Conservation (phyloP, 2,113 vertebrate species). For the Salvelinus alpinus region DNA sequence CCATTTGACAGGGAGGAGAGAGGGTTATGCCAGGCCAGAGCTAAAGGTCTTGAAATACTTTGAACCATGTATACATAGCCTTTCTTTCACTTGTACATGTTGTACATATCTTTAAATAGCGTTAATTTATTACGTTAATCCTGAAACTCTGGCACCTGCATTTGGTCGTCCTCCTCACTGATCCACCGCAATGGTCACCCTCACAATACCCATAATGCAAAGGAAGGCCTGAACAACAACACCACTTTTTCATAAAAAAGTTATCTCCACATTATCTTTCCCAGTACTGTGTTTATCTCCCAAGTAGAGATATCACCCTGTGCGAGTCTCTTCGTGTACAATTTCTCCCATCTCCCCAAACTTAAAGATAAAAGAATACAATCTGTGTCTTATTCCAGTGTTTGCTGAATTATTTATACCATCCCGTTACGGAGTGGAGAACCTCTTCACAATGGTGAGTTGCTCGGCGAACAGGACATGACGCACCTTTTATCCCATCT, state of each 20-base stretch:
- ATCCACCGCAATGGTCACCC: no score
- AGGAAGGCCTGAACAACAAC: neutral
- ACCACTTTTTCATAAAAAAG: neutral
- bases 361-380: constrained; percentile 40
- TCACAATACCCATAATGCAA: neutral
- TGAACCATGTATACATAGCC: no score
- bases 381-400: constrained; percentile 60
- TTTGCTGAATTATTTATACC: constrained; percentile 70
- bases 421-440: constrained; percentile 49
- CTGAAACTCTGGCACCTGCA: no score
- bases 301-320: constrained; percentile 10
- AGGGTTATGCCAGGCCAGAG: no score
- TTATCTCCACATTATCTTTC: neutral
- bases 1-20: no score
- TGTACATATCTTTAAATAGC: no score
- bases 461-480: constrained; percentile 43
- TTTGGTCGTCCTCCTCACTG: no score
- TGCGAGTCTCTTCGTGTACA: constrained; percentile 40
- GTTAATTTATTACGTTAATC: no score
- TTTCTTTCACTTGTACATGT: no score
- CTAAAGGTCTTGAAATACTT: no score
- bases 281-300: constrained; percentile 34
- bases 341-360: constrained; percentile 38
- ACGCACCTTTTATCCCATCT: constrained; percentile 39
- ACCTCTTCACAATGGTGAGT: constrained; percentile 58